Percentiles rank a stretch among this genome's conserved stretches.
phyloP scores from a whole-genome alignment of 30 jellyfish, hydroid and myxozoan species.

The Morbakka virulenta region DNA sequence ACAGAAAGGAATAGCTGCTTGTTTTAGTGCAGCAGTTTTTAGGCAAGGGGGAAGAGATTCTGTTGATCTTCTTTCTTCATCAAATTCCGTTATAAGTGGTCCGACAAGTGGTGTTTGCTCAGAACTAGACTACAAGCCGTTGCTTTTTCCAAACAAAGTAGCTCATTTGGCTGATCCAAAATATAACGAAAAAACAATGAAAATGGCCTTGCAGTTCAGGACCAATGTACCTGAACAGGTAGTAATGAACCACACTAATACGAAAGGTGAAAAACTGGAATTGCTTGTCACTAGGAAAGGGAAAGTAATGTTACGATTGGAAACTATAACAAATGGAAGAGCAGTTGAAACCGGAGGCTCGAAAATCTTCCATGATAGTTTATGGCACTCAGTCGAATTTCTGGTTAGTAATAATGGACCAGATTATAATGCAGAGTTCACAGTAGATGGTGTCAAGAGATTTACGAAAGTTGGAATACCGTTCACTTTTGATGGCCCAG shows the following conservation, averaged over 20 bases:
- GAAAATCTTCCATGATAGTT: conserved; percentile 82
- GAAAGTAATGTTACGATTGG: conserved; percentile 33
- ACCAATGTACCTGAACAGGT: conserved; percentile 77
- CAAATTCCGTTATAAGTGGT: conserved; percentile 5
- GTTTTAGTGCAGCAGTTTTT: conserved; percentile 71
- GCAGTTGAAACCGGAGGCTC: conserved; percentile 65
- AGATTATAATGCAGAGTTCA: conserved; percentile 72
- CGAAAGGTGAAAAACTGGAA: conserved; percentile 47
- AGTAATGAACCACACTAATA: conserved; percentile 74
- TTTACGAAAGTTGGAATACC: conserved; percentile 51
- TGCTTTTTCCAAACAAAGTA: conserved; percentile 87
- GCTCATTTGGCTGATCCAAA: conserved; percentile 67
- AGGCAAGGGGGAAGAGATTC: conserved; percentile 48
- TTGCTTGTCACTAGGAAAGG: conserved; percentile 80
- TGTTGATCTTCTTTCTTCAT: conserved; percentile 24
- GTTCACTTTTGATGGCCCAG: conserved; percentile 73
- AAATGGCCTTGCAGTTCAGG: conserved; percentile 73
- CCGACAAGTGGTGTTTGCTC: conserved; percentile 46
- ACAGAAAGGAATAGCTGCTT: conserved; percentile 71
- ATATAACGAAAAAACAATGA: conserved; percentile 38
- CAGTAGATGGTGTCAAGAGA: conserved; percentile 91
- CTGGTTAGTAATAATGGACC: conserved; percentile 60
- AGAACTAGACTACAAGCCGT: conserved; percentile 66
- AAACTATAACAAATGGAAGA: not conserved
- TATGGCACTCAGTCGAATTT: conserved; percentile 91